Evolutionary conservation across 2,113 vertebrate species (phyloP).

Genomic region (Odontophorus gujanensis): DNA sequence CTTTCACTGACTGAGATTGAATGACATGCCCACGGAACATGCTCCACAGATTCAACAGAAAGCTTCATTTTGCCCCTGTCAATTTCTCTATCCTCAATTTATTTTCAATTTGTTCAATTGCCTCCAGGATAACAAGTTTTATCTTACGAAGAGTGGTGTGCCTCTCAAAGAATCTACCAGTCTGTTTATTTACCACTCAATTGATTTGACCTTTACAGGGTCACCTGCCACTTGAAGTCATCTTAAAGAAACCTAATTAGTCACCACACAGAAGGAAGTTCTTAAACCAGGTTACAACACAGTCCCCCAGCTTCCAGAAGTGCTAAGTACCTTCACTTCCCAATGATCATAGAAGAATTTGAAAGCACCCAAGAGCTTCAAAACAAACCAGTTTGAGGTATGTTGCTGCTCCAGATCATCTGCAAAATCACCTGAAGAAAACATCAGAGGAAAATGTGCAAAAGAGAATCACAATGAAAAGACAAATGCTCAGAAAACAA

Average conservation of each 20-base stretch:
- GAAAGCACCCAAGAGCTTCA: background rate
- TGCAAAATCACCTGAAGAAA: background rate
- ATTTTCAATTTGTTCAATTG: background rate
- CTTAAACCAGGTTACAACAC: background rate
- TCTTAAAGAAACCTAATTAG: background rate
- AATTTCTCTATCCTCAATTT: background rate
- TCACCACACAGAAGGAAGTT: background rate
- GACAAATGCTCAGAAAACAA: background rate
- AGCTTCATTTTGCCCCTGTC: background rate
- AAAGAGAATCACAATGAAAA: background rate
- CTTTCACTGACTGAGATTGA: background rate
- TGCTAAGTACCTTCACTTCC: background rate
- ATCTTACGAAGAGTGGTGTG: background rate
- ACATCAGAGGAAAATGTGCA: background rate
- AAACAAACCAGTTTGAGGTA: background rate
- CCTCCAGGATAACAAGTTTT: background rate
- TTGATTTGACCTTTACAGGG: background rate
- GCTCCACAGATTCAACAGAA: background rate
- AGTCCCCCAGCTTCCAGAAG: background rate
- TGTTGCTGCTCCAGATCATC: background rate
- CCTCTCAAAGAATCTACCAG: background rate
- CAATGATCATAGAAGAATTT: rapidly evolving
- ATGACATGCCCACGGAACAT: background rate
- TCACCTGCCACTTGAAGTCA: background rate
- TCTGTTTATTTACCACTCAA: background rate